Percentiles rank a stretch among this genome's conserved stretches.
These are phyloP conservation scores for Caenorhabditis remanei DNA, from an alignment of 1,140 invertebrate genomes.

Conservation along the genomic window DNA sequence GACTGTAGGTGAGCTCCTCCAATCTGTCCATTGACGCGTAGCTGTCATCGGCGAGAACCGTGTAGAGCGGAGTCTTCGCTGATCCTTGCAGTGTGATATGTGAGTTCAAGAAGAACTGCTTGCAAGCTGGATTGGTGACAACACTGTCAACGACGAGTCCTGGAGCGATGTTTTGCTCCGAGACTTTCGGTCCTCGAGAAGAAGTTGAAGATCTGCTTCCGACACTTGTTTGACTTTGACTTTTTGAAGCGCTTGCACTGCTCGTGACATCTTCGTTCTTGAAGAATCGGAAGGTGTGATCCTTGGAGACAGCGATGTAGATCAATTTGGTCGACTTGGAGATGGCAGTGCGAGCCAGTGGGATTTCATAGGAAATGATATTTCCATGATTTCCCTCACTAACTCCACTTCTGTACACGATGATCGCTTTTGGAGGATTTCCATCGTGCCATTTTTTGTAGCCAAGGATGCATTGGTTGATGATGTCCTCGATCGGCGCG, in stretches of 20 bases:
- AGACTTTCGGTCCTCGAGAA: neutral
- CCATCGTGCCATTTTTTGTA: slow-evolving; percentile 13
- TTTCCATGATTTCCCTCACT: slow-evolving; percentile 57
- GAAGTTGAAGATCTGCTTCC: neutral
- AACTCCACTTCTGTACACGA: slow-evolving; percentile 63
- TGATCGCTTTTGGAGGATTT: slow-evolving; percentile 41
- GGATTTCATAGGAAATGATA: slow-evolving; percentile 56
- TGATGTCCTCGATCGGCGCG: slow-evolving; percentile 41
- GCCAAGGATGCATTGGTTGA: neutral
- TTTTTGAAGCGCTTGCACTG: neutral
- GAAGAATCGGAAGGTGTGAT: slow-evolving; percentile 59
- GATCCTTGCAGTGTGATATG: slow-evolving; percentile 63
- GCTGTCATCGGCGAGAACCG: slow-evolving; percentile 55
- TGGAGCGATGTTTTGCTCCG: neutral
- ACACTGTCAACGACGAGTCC: slow-evolving; percentile 54
- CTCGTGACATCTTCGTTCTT: neutral
- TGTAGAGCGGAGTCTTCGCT: slow-evolving; percentile 64
- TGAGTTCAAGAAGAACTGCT: slow-evolving; percentile 68
- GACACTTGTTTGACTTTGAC: neutral
- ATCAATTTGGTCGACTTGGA: slow-evolving; percentile 30
- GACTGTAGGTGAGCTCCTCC: slow-evolving; percentile 54
- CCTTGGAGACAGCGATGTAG: slow-evolving; percentile 63
- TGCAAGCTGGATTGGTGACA: slow-evolving; percentile 60
- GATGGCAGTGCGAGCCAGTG: slow-evolving; percentile 31
- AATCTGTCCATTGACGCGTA: slow-evolving; percentile 31